These are phyloP conservation scores for Platycheirus albimanus DNA, from an alignment of 2,888 invertebrate species.

Conservation along the genomic window DNA sequence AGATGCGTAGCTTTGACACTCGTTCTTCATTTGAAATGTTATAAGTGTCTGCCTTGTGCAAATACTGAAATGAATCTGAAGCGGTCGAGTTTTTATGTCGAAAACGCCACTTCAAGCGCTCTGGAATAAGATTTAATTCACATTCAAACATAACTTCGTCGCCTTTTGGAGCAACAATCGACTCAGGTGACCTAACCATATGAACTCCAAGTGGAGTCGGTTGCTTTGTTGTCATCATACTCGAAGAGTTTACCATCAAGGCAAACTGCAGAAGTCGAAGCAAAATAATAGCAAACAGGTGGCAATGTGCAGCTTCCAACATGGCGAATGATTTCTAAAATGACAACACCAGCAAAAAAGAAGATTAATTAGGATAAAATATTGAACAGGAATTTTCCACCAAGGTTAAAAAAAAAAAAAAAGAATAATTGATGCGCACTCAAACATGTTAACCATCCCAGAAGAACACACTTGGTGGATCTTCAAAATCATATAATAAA, in stretches of 20 bases:
- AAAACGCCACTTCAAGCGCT: slow-evolving; percentile 91
- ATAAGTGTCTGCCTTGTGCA: slow-evolving; percentile 77
- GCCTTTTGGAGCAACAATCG: slow-evolving; percentile 90
- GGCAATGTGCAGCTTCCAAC: slow-evolving; percentile 33
- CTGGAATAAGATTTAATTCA: slow-evolving; percentile 90
- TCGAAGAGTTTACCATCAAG: slow-evolving; percentile 41
- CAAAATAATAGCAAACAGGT: slow-evolving; percentile 50
- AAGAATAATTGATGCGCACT: slow-evolving; percentile 37
- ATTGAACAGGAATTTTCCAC: slow-evolving; percentile 29
- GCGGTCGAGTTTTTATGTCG: slow-evolving; percentile 83
- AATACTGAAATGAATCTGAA: slow-evolving; percentile 62
- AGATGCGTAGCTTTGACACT: slow-evolving; percentile 82
- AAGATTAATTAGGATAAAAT: slow-evolving; percentile 25
- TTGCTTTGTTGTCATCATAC: slow-evolving; percentile 66
- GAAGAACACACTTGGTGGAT: not conserved
- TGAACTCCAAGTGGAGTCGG: slow-evolving; percentile 84
- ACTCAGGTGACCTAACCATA: slow-evolving; percentile 90
- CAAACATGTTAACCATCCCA: slow-evolving; percentile 21
- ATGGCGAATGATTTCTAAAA: slow-evolving; percentile 53
- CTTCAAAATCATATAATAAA: slow-evolving; percentile 41
- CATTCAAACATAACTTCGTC: slow-evolving; percentile 93
- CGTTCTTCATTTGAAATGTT: slow-evolving; percentile 81
- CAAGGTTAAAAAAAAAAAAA: slow-evolving; percentile 19
- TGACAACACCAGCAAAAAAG: slow-evolving; percentile 12
- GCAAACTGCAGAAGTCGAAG: slow-evolving; percentile 35